Percentiles rank a stretch among this genome's conserved stretches.
These are phyloP conservation scores for Strongylocentrotus purpuratus DNA, from an alignment of 35 echinoderm and acorn worm genomes.

Conservation along the genomic window DNA sequence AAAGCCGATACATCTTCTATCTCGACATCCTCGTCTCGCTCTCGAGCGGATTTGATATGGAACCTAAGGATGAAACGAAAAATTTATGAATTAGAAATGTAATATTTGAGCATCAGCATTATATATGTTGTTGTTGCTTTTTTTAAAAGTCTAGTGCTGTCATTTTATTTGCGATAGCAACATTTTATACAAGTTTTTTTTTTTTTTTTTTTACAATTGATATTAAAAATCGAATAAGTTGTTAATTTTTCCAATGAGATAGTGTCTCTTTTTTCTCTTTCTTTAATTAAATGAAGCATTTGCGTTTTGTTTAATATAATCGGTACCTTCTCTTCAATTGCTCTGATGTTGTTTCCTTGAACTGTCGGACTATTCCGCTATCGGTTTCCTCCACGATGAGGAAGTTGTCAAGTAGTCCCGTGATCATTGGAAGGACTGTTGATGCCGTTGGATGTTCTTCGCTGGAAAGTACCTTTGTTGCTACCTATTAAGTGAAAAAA, in stretches of 20 bases:
- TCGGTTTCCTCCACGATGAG: background rate
- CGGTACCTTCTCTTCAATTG: background rate
- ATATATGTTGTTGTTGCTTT: background rate
- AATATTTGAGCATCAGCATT: background rate
- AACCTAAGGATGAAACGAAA: background rate
- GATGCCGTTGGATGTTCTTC: background rate
- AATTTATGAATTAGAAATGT: background rate
- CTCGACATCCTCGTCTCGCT: background rate
- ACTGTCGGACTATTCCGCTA: background rate
- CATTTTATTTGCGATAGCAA: background rate
- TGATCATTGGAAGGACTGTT: background rate
- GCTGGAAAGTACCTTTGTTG: background rate
- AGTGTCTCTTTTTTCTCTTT: too few species aligned
- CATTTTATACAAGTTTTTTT: background rate
- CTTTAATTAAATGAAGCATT: too few species aligned
- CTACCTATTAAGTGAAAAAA: background rate
- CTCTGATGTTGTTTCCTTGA: background rate
- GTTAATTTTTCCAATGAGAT: too few species aligned
- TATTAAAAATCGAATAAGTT: background rate
- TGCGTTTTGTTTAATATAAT: too few species aligned
- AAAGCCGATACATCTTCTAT: background rate
- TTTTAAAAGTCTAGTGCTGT: background rate
- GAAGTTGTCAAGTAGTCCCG: background rate
- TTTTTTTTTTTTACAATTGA: background rate
- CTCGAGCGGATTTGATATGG: background rate